Percentiles rank a stretch among this genome's conserved stretches.
These are phyloP conservation scores for Atrichornis clamosus DNA, from an alignment of 2,113 vertebrate genomes.

Conservation along the genomic window DNA sequence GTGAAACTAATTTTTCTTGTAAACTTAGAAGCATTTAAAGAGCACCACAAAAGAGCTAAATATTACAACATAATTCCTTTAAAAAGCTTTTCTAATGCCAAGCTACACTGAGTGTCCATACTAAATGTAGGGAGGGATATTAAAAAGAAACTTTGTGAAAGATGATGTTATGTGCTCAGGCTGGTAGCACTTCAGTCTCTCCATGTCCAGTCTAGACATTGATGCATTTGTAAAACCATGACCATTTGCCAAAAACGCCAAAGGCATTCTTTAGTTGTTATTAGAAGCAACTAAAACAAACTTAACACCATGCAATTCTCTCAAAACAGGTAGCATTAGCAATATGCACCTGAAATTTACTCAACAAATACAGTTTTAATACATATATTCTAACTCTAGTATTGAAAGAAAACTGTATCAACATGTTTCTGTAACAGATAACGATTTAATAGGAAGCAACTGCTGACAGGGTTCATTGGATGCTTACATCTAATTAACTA, in stretches of 20 bases:
- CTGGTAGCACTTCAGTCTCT: neutral
- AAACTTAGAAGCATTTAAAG: neutral
- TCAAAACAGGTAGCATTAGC: neutral
- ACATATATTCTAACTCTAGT: neutral
- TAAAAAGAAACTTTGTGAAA: neutral
- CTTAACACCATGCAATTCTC: neutral
- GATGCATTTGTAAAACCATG: neutral
- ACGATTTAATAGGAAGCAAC: conserved; percentile 23
- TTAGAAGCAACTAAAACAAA: neutral
- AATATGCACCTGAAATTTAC: neutral
- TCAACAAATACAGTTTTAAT: neutral
- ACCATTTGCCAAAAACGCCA: neutral
- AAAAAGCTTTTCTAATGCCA: neutral
- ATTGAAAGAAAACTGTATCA: conserved; percentile 1
- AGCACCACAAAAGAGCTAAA: neutral
- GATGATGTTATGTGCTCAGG: neutral
- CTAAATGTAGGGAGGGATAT: neutral
- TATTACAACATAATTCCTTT: neutral
- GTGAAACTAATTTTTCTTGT: neutral
- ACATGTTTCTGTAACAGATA: neutral
- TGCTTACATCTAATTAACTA: conserved; percentile 52
- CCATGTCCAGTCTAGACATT: neutral
- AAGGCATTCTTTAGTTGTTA: neutral
- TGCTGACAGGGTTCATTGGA: conserved; percentile 25
- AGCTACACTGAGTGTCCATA: neutral